Base-by-base conservation (phyloP, 2,113 vertebrate genomes). In the Cisticola juncidis region DNA sequence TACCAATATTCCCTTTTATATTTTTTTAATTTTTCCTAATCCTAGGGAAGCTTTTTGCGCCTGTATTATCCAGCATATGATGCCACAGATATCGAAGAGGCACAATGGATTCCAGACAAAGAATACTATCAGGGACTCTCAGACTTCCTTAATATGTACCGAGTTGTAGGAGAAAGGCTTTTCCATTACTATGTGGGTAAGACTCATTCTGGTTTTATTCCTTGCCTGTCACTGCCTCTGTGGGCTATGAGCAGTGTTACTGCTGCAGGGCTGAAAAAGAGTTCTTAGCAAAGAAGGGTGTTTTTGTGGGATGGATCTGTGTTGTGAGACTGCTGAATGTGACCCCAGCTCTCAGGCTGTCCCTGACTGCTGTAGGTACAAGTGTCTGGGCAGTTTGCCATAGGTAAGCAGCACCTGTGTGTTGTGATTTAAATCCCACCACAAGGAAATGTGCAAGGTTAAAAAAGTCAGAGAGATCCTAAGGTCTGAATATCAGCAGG, bases 111-210 rank as follows among this genome's bases (percentile, higher is more conserved):
- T 69, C 99, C 99, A 6, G 97, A 97, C 60, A 97, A 91, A 57
- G 99, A 99, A 73, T 99, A 99, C 92, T 99, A 99, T 57, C 95
- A 87, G 5, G 99, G 99, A 29, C 97, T 99, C 40, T 98, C 98
- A 36, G 98, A 99, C 97, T 99, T 99, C 96, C 98, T 99, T 94
- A 99, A 99, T 68, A 93, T 98, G 74, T 98, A 98, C 94, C 94
- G 98, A 79, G n/a, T 88, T 35, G 18, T 99, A 72, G 98, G 98
- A 88, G 97, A 98, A 94, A 97, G 96, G 77, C 72, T 97, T 98
- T 97, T 98, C 99, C 90, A 97, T 86, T 97, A 98, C 69, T 97
- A 99, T 18, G 98, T 98, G 95, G 99, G 99, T 99, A 98, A 98
- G 97, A 92, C 86, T 90, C 56, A 5, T 76, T 88, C 53, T 90